These are phyloP conservation scores for Halcyon chelicuti DNA, from an alignment of 2,797 vertebrate genomes.

Conservation along the genomic window DNA sequence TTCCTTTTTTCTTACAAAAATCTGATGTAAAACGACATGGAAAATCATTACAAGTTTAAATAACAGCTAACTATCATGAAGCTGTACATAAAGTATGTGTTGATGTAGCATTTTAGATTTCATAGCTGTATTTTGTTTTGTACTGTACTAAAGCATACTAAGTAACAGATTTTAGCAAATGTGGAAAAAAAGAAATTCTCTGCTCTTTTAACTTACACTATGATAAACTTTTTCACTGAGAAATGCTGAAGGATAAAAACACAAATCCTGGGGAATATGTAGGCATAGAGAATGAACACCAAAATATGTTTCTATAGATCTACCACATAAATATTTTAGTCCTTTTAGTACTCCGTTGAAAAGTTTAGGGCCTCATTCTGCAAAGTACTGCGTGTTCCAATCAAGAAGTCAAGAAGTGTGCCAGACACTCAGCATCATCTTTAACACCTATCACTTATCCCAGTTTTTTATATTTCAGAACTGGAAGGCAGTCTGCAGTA, in stretches of 20 bases:
- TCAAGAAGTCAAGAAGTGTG: neutral
- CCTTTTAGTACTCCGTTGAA: neutral
- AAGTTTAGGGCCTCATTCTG: neutral
- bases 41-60: conserved; percentile 78
- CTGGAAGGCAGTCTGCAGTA: neutral
- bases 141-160: neutral
- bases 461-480: neutral
- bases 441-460: neutral
- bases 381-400: neutral
- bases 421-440: neutral
- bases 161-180: conserved; percentile 22
- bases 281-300: conserved; percentile 17
- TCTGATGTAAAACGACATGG: conserved; percentile 79
- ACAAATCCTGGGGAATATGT: conserved; percentile 11
- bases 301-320: neutral
- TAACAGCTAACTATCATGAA: conserved; percentile 66
- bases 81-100: neutral
- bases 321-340: neutral
- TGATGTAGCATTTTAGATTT: conserved; percentile 20
- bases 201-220: neutral
- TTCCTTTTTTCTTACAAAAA: conserved; percentile 88
- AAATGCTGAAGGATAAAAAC: conserved; percentile 14
- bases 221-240: neutral
- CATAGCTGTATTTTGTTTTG: neutral
- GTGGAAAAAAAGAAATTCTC: neutral